Conservation (phyloP, 2,888 invertebrate species). For the Ligdia adustata region DNA sequence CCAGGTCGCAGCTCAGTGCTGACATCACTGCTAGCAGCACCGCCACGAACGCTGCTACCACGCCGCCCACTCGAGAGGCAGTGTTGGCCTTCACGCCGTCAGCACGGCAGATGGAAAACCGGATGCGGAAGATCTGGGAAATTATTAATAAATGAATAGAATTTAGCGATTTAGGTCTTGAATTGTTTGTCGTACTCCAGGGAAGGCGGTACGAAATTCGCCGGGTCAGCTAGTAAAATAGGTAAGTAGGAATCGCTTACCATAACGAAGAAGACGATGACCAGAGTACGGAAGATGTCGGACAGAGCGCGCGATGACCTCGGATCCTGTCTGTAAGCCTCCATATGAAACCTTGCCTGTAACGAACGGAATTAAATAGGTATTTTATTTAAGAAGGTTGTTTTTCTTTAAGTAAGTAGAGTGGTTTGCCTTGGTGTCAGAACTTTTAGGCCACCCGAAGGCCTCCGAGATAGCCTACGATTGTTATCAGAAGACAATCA, state of each 20-base stretch:
- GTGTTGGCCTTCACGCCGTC: slow-evolving; percentile 72
- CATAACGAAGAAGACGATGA: slow-evolving; percentile 73
- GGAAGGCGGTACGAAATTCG: not conserved
- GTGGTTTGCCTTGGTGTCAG: too few relatives aligned
- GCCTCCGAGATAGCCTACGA: too few relatives aligned
- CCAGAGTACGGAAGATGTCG: slow-evolving; percentile 66
- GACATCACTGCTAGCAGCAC: slow-evolving; percentile 54
- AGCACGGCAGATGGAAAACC: slow-evolving; percentile 66
- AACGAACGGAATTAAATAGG: slow-evolving; percentile 12
- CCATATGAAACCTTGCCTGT: slow-evolving; percentile 67
- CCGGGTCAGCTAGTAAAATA: too few relatives aligned
- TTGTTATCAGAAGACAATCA: too few relatives aligned
- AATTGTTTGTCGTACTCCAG: too few relatives aligned
- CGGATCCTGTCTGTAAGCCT: slow-evolving; percentile 60
- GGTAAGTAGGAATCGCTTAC: slow-evolving; percentile 55
- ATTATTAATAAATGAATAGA: not conserved
- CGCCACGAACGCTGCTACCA: slow-evolving; percentile 56
- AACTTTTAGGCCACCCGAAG: too few relatives aligned
- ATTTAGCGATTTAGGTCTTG: too few relatives aligned
- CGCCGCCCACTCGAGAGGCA: slow-evolving; percentile 65
- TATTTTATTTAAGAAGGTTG: too few relatives aligned
- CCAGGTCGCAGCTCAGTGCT: slow-evolving; percentile 50
- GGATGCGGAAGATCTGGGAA: slow-evolving; percentile 66
- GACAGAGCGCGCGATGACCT: slow-evolving; percentile 59
- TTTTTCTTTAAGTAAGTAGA: too few relatives aligned